phyloP scores from a whole-genome alignment of 1,140 invertebrate genomes.

The Oedothorax gibbosus region DNA sequence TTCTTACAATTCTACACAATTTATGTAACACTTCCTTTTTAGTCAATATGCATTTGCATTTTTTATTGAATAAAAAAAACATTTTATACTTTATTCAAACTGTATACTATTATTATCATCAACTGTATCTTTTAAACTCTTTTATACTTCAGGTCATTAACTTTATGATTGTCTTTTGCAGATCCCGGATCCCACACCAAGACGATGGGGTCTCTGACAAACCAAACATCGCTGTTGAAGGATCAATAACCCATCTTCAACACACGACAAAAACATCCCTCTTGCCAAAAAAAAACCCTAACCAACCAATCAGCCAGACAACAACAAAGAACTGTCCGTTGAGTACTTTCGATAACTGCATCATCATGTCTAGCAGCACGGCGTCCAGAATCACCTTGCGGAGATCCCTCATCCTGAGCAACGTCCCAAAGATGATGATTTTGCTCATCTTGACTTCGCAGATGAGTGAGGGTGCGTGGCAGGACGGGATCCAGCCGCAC shows the following conservation, averaged over 20 bases:
- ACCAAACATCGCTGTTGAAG: neutral
- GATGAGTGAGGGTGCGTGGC: conserved; percentile 27
- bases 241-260: conserved; percentile 2
- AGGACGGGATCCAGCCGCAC: conserved; percentile 52
- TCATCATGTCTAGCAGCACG: too few relatives aligned
- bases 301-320: neutral
- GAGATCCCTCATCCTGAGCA: neutral
- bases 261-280: neutral
- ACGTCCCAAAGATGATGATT: neutral
- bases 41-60: too few relatives aligned
- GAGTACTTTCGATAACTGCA: too few relatives aligned
- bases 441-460: conserved; percentile 14
- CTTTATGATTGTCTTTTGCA: too few relatives aligned
- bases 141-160: too few relatives aligned
- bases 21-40: too few relatives aligned
- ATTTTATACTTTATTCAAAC: too few relatives aligned
- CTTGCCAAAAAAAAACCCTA: neutral
- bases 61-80: too few relatives aligned
- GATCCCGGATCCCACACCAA: neutral
- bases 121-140: too few relatives aligned
- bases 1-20: too few relatives aligned
- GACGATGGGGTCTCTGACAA: conserved; percentile 2
- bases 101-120: too few relatives aligned
- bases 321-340: neutral
- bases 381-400: neutral